Evolutionary conservation across 2,888 invertebrate species (phyloP), one percentile per base, ranked within the genome.

Genomic region (Andrena trimmerana): DNA sequence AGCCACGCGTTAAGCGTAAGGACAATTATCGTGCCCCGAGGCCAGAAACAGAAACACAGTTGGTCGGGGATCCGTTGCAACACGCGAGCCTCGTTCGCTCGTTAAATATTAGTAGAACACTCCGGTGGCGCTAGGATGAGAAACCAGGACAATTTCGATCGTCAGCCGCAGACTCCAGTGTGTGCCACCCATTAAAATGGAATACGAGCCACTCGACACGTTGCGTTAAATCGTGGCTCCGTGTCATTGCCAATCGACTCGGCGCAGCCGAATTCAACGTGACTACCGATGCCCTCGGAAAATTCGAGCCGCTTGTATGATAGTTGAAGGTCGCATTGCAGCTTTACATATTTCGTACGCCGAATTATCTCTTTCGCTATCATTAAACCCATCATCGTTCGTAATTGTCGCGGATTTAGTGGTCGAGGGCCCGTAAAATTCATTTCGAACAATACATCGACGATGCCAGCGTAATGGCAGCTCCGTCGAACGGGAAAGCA

Each of bases 81-180:
- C 68, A 16, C 50, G 72, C 54, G 63, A 60, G n/a, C n/a, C 70
- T 59, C 50, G 62, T 31, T 78, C 42, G 59, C 42, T 81, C 78
- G 71, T 84, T 84, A 76, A 86, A 84, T 86, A 86, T 86, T 86
- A 78, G 86, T 75, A 63, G 76, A 86, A 86, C 77, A 79, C 67
- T 77, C 62, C 20, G 54, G 2, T 24, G 69, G 65, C n/a, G 68
- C 67, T 73, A 57, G 72, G 57, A 57, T 62, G 66, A 75, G 72
- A 81, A 81, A 81, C 69, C 75, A 57, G 78, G 81, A 68, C 85
- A 86, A 81, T 88, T 86, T 78, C 72, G 65, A 79, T 75, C 60
- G 65, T 77, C 82, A 72, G 42, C 36, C 50, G 6, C 81, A 70
- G 70, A 75, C 75, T 52, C 59, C 48, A 42, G 10, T n/a, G 54